phyloP scores from a whole-genome alignment of 1,140 invertebrate species.

The Brachionus paranguensis region DNA sequence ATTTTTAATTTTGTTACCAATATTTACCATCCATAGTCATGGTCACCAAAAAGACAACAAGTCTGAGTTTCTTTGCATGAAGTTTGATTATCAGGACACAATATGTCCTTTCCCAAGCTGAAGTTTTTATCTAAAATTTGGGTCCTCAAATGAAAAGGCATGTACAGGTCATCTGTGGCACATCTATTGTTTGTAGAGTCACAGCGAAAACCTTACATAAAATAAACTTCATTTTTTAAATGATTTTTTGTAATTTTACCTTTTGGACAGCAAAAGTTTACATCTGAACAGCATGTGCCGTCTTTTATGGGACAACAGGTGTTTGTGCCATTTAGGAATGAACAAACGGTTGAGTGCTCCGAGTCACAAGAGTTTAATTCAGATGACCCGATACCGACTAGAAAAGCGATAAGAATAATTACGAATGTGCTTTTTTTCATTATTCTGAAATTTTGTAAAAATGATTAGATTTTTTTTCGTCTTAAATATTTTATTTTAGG shows the following conservation, averaged over 20 bases:
- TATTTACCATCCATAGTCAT: slow-evolving; percentile 33
- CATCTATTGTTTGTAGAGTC: background rate
- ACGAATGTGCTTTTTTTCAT: background rate
- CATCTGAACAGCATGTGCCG: slow-evolving; percentile 25
- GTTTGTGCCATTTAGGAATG: slow-evolving; percentile 1
- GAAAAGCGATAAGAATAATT: background rate
- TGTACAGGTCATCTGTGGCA: background rate
- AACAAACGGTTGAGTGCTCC: background rate
- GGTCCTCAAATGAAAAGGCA: background rate
- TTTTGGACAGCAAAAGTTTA: slow-evolving; percentile 33
- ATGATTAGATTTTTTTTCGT: background rate
- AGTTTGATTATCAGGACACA: slow-evolving; percentile 36
- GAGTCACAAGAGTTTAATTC: background rate
- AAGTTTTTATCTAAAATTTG: background rate
- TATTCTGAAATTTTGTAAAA: background rate
- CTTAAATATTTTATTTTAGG: background rate
- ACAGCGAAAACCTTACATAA: background rate
- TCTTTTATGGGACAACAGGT: slow-evolving; percentile 31
- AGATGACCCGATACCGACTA: background rate
- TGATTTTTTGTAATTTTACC: background rate
- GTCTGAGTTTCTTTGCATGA: slow-evolving; percentile 35
- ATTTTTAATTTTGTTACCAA: background rate
- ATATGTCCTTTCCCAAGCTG: background rate
- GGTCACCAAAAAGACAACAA: slow-evolving; percentile 20
- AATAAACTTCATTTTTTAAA: no score